Conservation (phyloP, 2,888 invertebrate genomes). For the Latrodectus elegans region DNA sequence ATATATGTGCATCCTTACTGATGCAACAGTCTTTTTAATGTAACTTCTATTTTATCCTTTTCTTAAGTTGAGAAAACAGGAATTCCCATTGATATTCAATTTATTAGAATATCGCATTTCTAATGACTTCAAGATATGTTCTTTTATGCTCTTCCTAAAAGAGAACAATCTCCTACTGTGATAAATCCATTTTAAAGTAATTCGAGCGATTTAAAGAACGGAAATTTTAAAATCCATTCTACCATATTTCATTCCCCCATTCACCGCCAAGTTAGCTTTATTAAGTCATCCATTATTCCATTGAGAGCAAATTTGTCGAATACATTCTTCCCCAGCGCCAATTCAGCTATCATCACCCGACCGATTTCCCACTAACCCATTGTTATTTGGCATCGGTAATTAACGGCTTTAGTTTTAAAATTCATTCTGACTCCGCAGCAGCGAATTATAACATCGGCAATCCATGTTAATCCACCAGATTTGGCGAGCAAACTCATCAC, state of each 20-base stretch:
- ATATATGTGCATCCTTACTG: too few relatives aligned
- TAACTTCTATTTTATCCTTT: too few relatives aligned
- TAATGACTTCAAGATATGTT: too few relatives aligned
- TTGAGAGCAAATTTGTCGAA: neutral
- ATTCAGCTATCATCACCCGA: neutral
- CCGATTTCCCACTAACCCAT: neutral
- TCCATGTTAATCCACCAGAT: constrained; percentile 10
- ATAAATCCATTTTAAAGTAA: too few relatives aligned
- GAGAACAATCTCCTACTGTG: too few relatives aligned
- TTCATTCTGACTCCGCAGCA: neutral
- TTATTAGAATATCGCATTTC: too few relatives aligned
- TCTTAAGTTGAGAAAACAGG: too few relatives aligned
- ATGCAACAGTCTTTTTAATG: too few relatives aligned
- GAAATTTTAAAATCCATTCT: neutral
- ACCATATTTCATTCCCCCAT: neutral
- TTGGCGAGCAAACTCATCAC: neutral
- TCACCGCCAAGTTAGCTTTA: neutral
- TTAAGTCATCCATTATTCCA: neutral
- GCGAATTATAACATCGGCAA: constrained; percentile 8
- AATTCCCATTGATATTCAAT: too few relatives aligned
- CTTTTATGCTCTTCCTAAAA: too few relatives aligned
- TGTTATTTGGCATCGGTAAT: constrained; percentile 1
- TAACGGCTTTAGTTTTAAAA: neutral
- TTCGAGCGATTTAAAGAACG: neutral
- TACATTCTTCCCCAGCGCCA: neutral